Conservation (phyloP, 2,888 invertebrate species). For the Hermaeophaga mercurialis region DNA sequence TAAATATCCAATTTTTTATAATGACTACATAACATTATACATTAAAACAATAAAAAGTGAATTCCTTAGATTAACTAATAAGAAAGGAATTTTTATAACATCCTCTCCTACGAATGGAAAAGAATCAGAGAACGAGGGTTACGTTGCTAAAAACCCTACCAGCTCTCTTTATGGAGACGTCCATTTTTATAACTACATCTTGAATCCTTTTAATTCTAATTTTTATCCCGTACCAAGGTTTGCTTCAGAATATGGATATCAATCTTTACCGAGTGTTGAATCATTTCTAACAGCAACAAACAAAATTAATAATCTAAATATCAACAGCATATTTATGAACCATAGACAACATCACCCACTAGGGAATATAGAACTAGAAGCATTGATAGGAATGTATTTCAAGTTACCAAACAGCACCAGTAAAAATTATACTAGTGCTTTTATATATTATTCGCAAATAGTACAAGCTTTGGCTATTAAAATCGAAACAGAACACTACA, state of each 20-base stretch:
- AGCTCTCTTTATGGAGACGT: constrained; percentile 84
- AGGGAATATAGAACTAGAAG: constrained; percentile 70
- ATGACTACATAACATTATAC: constrained; percentile 84
- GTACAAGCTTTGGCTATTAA: constrained; percentile 88
- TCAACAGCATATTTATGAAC: constrained; percentile 66
- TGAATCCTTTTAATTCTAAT: constrained; percentile 79
- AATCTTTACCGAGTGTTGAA: constrained; percentile 79
- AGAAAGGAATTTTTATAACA: constrained; percentile 69
- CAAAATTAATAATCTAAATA: constrained; percentile 58
- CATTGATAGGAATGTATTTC: constrained; percentile 68
- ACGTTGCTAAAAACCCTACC: constrained; percentile 78
- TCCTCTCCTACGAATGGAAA: constrained; percentile 93
- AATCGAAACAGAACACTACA: constrained; percentile 82
- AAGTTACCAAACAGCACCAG: constrained; percentile 60
- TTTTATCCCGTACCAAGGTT: constrained; percentile 84
- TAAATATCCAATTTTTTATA: constrained; percentile 47
- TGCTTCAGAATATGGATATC: constrained; percentile 94
- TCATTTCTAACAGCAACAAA: constrained; percentile 68
- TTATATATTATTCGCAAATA: constrained; percentile 86
- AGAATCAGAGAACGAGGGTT: constrained; percentile 74
- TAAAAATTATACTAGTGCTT: constrained; percentile 66
- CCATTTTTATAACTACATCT: constrained; percentile 87
- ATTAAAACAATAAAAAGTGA: constrained; percentile 73
- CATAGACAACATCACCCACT: constrained; percentile 87
- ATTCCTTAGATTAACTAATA: constrained; percentile 66